These are phyloP conservation scores for Sarcophaga variegata DNA, from an alignment of 2,888 invertebrate genomes.

Conservation along the genomic window DNA sequence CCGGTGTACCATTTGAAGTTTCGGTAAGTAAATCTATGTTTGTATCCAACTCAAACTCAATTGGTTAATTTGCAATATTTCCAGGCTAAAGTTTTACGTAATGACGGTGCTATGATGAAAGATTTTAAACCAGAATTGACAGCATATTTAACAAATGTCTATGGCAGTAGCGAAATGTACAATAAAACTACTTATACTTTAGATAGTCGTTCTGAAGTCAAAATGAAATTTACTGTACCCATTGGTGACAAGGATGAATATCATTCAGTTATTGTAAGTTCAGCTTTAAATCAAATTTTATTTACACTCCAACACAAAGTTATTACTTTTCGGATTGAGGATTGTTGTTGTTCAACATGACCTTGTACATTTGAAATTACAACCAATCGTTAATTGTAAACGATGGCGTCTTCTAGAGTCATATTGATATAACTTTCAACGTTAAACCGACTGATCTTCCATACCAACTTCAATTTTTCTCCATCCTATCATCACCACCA, in stretches of 20 bases:
- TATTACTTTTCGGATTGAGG: too few relatives aligned
- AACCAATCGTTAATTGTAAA: too few relatives aligned
- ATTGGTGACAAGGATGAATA: slow-evolving; percentile 78
- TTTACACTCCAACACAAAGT: too few relatives aligned
- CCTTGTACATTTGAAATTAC: too few relatives aligned
- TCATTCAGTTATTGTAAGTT: slow-evolving; percentile 79
- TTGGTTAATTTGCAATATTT: neutral
- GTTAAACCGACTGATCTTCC: too few relatives aligned
- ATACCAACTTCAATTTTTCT: too few relatives aligned
- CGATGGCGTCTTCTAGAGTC: too few relatives aligned
- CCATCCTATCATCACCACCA: too few relatives aligned
- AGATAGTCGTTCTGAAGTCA: slow-evolving; percentile 77
- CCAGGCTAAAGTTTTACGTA: slow-evolving; percentile 87
- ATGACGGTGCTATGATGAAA: slow-evolving; percentile 87
- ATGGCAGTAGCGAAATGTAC: slow-evolving; percentile 80
- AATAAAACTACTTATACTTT: slow-evolving; percentile 78
- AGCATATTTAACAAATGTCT: slow-evolving; percentile 79
- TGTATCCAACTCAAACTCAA: too few relatives aligned
- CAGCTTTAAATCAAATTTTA: too few relatives aligned
- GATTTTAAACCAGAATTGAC: slow-evolving; percentile 84
- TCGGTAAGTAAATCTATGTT: slow-evolving; percentile 73
- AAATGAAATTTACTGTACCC: slow-evolving; percentile 80
- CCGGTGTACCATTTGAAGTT: slow-evolving; percentile 88
- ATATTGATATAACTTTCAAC: too few relatives aligned
- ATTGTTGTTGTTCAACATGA: too few relatives aligned